Percentiles rank a stretch among this genome's conserved stretches.
These are phyloP conservation scores for Parapristionchus giblindavisi DNA, from an alignment of 2,888 invertebrate genomes.

Conservation along the genomic window DNA sequence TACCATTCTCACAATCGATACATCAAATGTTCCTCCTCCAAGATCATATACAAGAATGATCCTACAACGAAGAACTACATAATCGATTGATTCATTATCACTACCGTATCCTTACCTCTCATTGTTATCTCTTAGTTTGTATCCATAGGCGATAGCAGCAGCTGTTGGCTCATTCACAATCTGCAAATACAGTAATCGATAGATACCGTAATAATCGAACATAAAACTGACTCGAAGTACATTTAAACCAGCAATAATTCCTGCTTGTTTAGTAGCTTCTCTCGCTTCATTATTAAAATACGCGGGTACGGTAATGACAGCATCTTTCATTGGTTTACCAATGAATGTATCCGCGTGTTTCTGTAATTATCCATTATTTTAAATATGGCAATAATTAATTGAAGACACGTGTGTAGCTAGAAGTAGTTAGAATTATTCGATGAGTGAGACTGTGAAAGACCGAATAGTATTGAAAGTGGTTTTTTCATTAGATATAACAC, in stretches of 20 bases:
- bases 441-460: too few relatives aligned
- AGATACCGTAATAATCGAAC: neutral
- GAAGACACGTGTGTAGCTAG: too few relatives aligned
- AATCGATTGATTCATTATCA: neutral
- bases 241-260: conserved; percentile 12
- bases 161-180: conserved; percentile 4
- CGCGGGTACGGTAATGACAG: neutral
- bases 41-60: conserved; percentile 4
- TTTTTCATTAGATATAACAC: too few relatives aligned
- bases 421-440: too few relatives aligned
- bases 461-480: too few relatives aligned
- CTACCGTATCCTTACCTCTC: neutral
- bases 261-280: conserved; percentile 11
- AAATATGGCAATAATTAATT: too few relatives aligned
- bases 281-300: neutral
- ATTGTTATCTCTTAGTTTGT: neutral
- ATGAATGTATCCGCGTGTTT: neutral
- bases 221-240: neutral
- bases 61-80: neutral
- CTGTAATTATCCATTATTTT: too few relatives aligned
- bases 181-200: neutral
- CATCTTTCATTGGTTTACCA: neutral
- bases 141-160: conserved; percentile 6
- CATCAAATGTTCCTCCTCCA: conserved; percentile 19
- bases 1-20: conserved; percentile 3